Base-by-base conservation (phyloP, 37 sponge, comb jelly and placozoan species). In the Beroe ovata region DNA sequence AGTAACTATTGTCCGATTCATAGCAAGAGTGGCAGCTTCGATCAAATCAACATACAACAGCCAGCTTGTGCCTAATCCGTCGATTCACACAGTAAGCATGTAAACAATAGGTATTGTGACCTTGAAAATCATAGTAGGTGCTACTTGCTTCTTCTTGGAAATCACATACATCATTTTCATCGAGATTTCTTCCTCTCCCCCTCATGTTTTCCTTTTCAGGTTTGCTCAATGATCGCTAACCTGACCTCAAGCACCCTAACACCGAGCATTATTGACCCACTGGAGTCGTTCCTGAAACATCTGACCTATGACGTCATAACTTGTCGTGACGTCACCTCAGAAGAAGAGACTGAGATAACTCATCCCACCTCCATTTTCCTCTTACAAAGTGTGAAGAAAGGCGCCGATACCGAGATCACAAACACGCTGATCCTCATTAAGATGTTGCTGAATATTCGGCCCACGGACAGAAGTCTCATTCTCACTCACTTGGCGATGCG, bases 161-260 rank as follows among this genome's bases (percentile, higher is more conserved):
- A n/a, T n/a, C n/a, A n/a, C n/a, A n/a, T n/a, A n/a, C n/a, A n/a
- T n/a, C n/a, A n/a, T n/a, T n/a, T n/a, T n/a, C n/a, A n/a, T n/a
- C n/a, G n/a, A n/a, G n/a, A n/a, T n/a, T n/a, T n/a, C n/a, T n/a
- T n/a, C n/a, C n/a, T n/a, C n/a, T n/a, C n/a, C n/a, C n/a, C n/a
- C n/a, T n/a, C n/a, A n/a, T n/a, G n/a, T n/a, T n/a, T n/a, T 25
- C 63, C n/a, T 4, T 25, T 30, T 66, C 69, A 66, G 69, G 30
- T 66, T 66, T 25, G 69, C 18, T 26, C 69, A 14, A 66, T 66
- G 69, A 26, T 66, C 11, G 69, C 16, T 14, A 34, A 34, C 30
- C 69, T 66, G 34, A 66, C 69, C 25, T 34, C 69, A 14, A 14
- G 8, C 33, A 2, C 35, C 33, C 69, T 32, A 3, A 66, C 25